These are phyloP conservation scores for Steinernema khuongi DNA, from an alignment of 1,140 invertebrate genomes.

Conservation along the genomic window DNA sequence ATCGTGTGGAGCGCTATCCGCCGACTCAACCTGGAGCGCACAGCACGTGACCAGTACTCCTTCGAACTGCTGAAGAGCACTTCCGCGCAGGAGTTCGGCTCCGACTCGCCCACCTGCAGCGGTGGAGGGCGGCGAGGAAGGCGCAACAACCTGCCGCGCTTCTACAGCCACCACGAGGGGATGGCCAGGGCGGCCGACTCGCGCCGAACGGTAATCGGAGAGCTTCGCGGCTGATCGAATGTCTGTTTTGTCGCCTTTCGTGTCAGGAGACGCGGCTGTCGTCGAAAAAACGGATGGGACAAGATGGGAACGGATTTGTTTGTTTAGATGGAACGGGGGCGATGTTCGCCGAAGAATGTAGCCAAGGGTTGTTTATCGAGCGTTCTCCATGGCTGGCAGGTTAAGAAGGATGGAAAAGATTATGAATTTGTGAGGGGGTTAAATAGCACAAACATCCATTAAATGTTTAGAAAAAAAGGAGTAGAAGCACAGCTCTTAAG, in stretches of 20 bases:
- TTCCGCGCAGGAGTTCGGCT: conserved; percentile 27
- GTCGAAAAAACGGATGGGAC: too few relatives aligned
- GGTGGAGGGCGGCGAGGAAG: conserved; percentile 12
- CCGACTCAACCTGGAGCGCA: conserved; percentile 26
- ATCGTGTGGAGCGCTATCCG: conserved; percentile 20
- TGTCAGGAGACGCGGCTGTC: neutral
- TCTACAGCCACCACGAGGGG: conserved; percentile 27
- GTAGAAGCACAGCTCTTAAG: too few relatives aligned
- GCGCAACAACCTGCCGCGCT: conserved; percentile 23
- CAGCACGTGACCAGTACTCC: conserved; percentile 28
- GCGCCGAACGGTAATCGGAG: too few relatives aligned
- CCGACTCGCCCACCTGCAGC: neutral
- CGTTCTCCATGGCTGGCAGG: too few relatives aligned
- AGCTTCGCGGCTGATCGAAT: too few relatives aligned
- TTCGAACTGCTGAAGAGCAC: conserved; percentile 31
- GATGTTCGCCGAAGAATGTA: too few relatives aligned
- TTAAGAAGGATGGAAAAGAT: neutral
- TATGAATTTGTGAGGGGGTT: neutral
- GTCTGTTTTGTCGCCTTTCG: neutral
- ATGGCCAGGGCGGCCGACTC: neutral
- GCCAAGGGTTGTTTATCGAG: too few relatives aligned
- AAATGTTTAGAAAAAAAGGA: too few relatives aligned
- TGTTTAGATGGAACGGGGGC: too few relatives aligned
- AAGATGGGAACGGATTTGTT: too few relatives aligned
- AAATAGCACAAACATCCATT: too few relatives aligned